phyloP scores from a whole-genome alignment of 2,113 vertebrate species.

The Micronycteris hirsuta region DNA sequence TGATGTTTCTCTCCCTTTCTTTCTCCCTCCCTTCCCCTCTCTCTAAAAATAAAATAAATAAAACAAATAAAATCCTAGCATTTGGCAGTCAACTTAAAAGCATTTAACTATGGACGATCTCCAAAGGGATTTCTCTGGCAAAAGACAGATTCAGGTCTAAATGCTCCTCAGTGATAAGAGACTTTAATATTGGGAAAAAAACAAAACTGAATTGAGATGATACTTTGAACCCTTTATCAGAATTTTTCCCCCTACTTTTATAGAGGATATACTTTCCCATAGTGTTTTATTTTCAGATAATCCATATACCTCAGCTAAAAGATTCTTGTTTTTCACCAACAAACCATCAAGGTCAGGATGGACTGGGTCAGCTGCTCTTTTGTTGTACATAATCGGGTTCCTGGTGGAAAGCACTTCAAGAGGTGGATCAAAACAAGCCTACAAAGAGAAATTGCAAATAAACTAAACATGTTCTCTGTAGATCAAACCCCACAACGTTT shows the following conservation, averaged over 20 bases:
- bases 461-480: neutral
- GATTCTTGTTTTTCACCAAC: constrained; percentile 61
- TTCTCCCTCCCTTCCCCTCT: no score
- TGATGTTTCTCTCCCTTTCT: no score
- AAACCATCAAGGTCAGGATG: constrained; percentile 38
- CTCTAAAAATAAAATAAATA: no score
- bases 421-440: constrained; percentile 55
- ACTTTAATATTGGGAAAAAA: neutral
- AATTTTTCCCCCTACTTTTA: neutral
- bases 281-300: constrained; percentile 20
- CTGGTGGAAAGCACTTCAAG: neutral
- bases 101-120: neutral
- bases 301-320: constrained; percentile 54
- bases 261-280: neutral
- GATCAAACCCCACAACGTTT: neutral
- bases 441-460: constrained; percentile 44
- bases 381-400: neutral
- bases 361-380: neutral
- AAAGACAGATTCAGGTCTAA: neutral
- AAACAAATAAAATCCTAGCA: neutral
- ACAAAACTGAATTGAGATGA: neutral
- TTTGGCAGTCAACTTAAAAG: neutral
- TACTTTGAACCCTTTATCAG: neutral
- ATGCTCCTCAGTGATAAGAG: neutral
- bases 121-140: neutral